Percentiles rank a stretch among this genome's conserved stretches.
Conservation (phyloP, 1,140 invertebrate genomes). For the Sinonovacula constricta region DNA sequence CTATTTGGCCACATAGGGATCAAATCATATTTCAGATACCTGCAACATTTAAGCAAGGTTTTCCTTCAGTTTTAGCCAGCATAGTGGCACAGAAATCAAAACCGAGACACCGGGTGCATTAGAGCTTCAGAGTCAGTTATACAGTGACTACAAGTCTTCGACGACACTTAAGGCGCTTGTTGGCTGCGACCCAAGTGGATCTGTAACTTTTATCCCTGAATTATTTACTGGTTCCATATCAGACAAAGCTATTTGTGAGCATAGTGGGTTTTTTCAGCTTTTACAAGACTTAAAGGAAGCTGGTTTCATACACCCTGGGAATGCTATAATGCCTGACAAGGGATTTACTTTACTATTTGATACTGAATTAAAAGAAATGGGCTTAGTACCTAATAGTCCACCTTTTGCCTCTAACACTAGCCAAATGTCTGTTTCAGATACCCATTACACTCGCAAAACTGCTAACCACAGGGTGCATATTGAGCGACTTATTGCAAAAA, state of each 20-base stretch:
- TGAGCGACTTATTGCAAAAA: conserved; percentile 53
- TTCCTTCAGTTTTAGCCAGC: conserved; percentile 36
- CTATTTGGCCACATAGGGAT: conserved; percentile 46
- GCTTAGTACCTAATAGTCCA: conserved; percentile 10
- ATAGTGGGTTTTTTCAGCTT: conserved; percentile 31
- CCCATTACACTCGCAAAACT: conserved; percentile 45
- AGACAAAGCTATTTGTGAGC: conserved; percentile 39
- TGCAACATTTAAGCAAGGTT: conserved; percentile 34
- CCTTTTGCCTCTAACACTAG: not conserved
- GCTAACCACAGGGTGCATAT: conserved; percentile 57
- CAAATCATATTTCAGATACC: conserved; percentile 47
- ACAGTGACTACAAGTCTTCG: conserved; percentile 20
- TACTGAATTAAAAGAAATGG: not conserved
- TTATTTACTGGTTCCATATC: conserved; percentile 49
- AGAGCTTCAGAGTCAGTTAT: conserved; percentile 38
- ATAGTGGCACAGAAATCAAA: conserved; percentile 55
- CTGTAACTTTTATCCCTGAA: conserved; percentile 48
- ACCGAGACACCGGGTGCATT: conserved; percentile 25
- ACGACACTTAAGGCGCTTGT: conserved; percentile 48
- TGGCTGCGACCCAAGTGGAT: conserved; percentile 39
- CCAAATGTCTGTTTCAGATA: conserved; percentile 34
- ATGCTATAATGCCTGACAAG: conserved; percentile 38
- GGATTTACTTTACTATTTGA: conserved; percentile 26
- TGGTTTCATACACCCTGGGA: conserved; percentile 2
- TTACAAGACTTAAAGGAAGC: conserved; percentile 1